Conservation (phyloP, 2,797 vertebrate genomes). For the Taenioides sp. region DNA sequence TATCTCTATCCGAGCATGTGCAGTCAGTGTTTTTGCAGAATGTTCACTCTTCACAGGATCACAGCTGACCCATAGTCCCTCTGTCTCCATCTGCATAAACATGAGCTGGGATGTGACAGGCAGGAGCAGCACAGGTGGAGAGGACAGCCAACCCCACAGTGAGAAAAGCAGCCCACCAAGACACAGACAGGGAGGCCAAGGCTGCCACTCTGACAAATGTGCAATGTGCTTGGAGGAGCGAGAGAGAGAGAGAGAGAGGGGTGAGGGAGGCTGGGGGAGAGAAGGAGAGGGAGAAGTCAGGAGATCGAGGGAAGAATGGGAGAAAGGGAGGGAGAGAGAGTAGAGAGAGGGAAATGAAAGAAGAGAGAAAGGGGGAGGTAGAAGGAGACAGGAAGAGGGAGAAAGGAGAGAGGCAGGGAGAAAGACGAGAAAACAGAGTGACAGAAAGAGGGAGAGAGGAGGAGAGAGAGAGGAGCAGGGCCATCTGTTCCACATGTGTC, state of each 20-base stretch:
- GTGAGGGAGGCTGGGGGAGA: not conserved
- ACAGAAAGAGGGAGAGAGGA: not conserved
- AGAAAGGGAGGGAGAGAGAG: too few relatives aligned
- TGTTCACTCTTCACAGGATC: slow-evolving; percentile 69
- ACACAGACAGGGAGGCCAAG: slow-evolving; percentile 66
- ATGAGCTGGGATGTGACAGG: slow-evolving; percentile 76
- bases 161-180: slow-evolving; percentile 78
- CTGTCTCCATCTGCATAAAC: slow-evolving; percentile 80
- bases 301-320: not conserved
- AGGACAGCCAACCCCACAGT: slow-evolving; percentile 59
- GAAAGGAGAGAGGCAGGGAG: too few relatives aligned
- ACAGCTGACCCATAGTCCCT: slow-evolving; percentile 73
- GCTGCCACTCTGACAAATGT: slow-evolving; percentile 79
- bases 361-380: too few relatives aligned
- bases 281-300: not conserved
- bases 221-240: slow-evolving; percentile 18
- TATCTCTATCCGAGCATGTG: too few relatives aligned
- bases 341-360: too few relatives aligned
- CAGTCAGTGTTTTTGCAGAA: slow-evolving; percentile 18
- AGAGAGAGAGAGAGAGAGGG: slow-evolving; percentile 5
- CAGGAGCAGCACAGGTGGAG: slow-evolving; percentile 72
- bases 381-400: too few relatives aligned
- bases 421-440: too few relatives aligned
- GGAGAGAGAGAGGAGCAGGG: slow-evolving; percentile 1
- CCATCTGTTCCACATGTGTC: slow-evolving; percentile 34